A percentile compares a stretch with the other conserved stretches of the same genome.
These are phyloP conservation scores for Boloria euphrosyne DNA, from an alignment of 2,888 invertebrate genomes.

Conservation along the genomic window DNA sequence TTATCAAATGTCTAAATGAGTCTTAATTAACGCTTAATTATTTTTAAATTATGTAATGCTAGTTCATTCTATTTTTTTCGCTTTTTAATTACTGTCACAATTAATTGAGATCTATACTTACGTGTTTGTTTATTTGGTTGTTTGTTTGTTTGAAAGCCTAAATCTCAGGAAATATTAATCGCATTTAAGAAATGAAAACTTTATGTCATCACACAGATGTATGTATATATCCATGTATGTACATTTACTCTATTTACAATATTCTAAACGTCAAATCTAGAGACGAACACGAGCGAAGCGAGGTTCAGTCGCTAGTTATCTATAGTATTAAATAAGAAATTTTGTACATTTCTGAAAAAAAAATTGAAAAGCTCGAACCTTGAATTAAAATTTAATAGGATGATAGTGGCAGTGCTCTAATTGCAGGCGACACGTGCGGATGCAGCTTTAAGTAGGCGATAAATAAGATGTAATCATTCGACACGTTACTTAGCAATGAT, in stretches of 20 bases:
- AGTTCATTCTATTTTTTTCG: background rate
- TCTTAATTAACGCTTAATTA: too few species aligned
- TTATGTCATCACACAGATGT: too few species aligned
- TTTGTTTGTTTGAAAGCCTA: too few species aligned
- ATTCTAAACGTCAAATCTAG: too few species aligned
- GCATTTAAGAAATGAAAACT: too few species aligned
- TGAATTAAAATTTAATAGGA: slow-evolving; percentile 3
- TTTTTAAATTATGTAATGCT: too few species aligned
- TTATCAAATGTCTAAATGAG: too few species aligned
- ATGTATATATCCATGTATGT: too few species aligned
- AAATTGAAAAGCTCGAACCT: background rate
- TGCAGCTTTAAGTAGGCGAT: slow-evolving; percentile 23
- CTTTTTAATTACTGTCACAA: background rate
- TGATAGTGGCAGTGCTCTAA: background rate
- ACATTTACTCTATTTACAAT: too few species aligned
- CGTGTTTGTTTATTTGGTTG: too few species aligned
- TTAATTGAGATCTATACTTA: background rate
- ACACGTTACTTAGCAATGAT: slow-evolving; percentile 2
- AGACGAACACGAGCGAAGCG: too few species aligned
- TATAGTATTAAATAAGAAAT: background rate
- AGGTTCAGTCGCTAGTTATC: background rate
- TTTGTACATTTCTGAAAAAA: background rate
- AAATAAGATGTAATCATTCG: slow-evolving; percentile 13
- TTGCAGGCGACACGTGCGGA: slow-evolving; percentile 7
- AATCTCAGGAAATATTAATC: too few species aligned